Evolutionary conservation across 2,113 vertebrate species (phyloP).

Genomic region (Mystacornis crossleyi): DNA sequence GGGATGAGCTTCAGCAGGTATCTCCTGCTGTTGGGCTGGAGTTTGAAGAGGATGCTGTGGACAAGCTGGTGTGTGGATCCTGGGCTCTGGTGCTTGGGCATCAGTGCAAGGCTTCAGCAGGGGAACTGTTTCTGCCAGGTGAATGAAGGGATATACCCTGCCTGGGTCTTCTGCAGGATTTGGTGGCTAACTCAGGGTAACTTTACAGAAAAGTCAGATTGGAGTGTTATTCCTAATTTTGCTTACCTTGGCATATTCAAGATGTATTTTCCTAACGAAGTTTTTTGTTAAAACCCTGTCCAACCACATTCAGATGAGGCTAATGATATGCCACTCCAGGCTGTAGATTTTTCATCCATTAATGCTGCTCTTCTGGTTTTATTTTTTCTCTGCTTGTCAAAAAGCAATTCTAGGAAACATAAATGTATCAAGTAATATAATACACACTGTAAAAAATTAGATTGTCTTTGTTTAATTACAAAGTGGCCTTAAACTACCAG

Average conservation of each 20-base stretch:
- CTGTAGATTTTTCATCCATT: neutral
- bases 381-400: neutral
- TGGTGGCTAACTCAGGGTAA: neutral
- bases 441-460: neutral
- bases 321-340: fast-evolving
- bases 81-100: neutral
- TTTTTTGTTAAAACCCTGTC: neutral
- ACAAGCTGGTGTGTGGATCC: neutral
- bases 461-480: neutral
- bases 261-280: neutral
- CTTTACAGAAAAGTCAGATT: neutral
- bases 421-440: neutral
- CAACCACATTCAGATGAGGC: neutral
- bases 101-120: neutral
- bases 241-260: neutral
- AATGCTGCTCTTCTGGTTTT: neutral
- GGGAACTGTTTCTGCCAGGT: neutral
- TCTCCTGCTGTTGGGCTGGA: neutral
- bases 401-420: neutral
- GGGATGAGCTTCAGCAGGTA: neutral
- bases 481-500: neutral
- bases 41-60: neutral
- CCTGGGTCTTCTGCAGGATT: neutral
- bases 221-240: neutral
- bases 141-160: neutral